A percentile compares a stretch with the other conserved stretches of the same genome.
phyloP scores from a whole-genome alignment of 2,888 invertebrate genomes.

The Adelphocoris suturalis region DNA sequence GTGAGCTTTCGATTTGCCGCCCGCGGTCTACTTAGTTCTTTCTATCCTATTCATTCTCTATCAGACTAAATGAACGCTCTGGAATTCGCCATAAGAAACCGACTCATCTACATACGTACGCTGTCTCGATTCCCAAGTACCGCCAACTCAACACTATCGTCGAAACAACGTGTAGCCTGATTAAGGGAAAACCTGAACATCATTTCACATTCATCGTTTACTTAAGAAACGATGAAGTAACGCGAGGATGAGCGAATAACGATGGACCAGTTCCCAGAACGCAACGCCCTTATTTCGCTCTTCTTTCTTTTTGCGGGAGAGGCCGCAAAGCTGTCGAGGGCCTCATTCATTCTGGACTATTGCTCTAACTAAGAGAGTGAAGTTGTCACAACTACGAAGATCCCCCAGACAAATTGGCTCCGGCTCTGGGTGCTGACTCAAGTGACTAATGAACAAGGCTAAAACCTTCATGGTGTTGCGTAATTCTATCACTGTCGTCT shows the following conservation, averaged over 20 bases:
- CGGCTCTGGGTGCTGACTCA: background rate
- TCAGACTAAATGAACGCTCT: no score
- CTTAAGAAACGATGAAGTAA: background rate
- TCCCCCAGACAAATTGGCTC: conserved; percentile 34
- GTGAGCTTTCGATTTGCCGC: no score
- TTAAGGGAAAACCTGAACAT: no score
- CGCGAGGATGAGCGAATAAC: background rate
- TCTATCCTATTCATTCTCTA: no score
- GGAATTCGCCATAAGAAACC: no score
- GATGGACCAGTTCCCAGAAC: conserved; percentile 19
- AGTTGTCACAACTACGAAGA: conserved; percentile 32
- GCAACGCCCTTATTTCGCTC: background rate
- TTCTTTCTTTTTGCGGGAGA: background rate
- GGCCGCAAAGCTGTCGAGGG: conserved; percentile 13
- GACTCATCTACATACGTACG: no score
- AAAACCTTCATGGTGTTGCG: background rate
- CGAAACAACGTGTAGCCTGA: no score
- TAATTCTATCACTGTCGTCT: conserved; percentile 1
- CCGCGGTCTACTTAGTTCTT: no score
- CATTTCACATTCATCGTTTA: background rate
- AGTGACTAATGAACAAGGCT: conserved; percentile 31
- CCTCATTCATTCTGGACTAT: conserved; percentile 13
- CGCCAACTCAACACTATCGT: background rate
- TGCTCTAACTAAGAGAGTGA: conserved; percentile 13
- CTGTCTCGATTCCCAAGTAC: background rate